These are phyloP conservation scores for Novumbra hubbsi DNA, from an alignment of 2,797 vertebrate species.

Conservation along the genomic window DNA sequence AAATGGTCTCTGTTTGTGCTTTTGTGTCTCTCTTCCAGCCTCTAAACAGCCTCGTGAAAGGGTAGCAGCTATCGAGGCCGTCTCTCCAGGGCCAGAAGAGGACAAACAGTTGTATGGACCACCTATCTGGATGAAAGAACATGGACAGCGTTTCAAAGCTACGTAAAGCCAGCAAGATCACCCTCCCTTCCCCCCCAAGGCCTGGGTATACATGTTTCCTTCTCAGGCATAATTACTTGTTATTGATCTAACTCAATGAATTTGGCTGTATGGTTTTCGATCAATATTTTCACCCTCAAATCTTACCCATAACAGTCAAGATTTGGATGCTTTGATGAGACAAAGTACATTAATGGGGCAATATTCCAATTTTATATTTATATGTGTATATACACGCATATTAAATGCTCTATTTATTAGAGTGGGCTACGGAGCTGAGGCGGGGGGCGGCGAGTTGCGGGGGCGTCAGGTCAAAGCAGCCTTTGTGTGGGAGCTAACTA, in stretches of 20 bases:
- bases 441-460: slow-evolving; percentile 27
- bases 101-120: slow-evolving; percentile 59
- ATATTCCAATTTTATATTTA: slow-evolving; percentile 43
- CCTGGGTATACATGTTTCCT: slow-evolving; percentile 22
- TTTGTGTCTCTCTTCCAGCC: background rate
- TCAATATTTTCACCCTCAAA: slow-evolving; percentile 12
- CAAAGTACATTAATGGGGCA: slow-evolving; percentile 44
- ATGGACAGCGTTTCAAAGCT: slow-evolving; percentile 37
- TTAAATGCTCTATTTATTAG: slow-evolving; percentile 67
- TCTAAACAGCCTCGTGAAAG: slow-evolving; percentile 68
- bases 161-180: slow-evolving; percentile 22
- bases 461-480: slow-evolving; percentile 64
- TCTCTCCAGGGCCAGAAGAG: slow-evolving; percentile 40
- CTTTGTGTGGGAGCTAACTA: slow-evolving; percentile 69
- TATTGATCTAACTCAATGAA: slow-evolving; percentile 13
- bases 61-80: slow-evolving; percentile 27
- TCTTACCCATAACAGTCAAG: slow-evolving; percentile 27
- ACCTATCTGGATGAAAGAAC: slow-evolving; percentile 69
- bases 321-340: slow-evolving; percentile 18
- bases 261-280: slow-evolving; percentile 13
- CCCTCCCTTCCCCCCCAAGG: background rate
- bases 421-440: slow-evolving; percentile 12
- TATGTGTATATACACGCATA: slow-evolving; percentile 41
- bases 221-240: slow-evolving; percentile 28
- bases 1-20: too few species aligned